Evolutionary conservation across 2,888 invertebrate species (phyloP).

Genomic region (Hypomecis atomaria): DNA sequence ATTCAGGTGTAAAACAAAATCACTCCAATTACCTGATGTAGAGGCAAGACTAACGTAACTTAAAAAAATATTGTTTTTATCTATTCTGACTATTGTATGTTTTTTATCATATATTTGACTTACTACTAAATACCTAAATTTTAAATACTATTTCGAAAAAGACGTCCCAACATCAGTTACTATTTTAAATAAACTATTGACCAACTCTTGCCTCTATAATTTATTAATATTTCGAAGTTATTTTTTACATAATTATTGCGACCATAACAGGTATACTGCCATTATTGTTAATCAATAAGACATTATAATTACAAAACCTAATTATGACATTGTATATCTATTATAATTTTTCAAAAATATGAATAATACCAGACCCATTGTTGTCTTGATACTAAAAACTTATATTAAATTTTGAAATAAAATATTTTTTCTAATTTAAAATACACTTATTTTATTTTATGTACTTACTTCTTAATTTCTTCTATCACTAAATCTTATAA

Average conservation of each 20-base stretch:
- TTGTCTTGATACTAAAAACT: slow-evolving; percentile 46
- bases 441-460: slow-evolving; percentile 9
- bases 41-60: too few relatives aligned
- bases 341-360: slow-evolving; percentile 38
- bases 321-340: slow-evolving; percentile 28
- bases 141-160: slow-evolving; percentile 1
- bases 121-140: too few relatives aligned
- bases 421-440: slow-evolving; percentile 39
- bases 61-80: too few relatives aligned
- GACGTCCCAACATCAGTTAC: not conserved
- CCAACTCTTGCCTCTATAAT: slow-evolving; percentile 16
- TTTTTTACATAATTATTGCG: slow-evolving; percentile 27
- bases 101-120: too few relatives aligned
- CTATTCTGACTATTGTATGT: too few relatives aligned
- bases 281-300: slow-evolving; percentile 29
- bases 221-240: slow-evolving; percentile 16
- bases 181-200: not conserved
- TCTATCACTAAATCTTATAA: not conserved
- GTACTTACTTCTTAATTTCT: not conserved
- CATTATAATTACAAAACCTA: slow-evolving; percentile 22
- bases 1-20: too few relatives aligned
- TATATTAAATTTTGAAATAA: slow-evolving; percentile 44
- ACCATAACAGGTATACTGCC: slow-evolving; percentile 34
- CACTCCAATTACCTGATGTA: too few relatives aligned
- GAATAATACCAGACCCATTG: slow-evolving; percentile 42